Evolutionary conservation across 2,888 invertebrate genomes (phyloP).

Genomic region (Willowsia nigromaculata): DNA sequence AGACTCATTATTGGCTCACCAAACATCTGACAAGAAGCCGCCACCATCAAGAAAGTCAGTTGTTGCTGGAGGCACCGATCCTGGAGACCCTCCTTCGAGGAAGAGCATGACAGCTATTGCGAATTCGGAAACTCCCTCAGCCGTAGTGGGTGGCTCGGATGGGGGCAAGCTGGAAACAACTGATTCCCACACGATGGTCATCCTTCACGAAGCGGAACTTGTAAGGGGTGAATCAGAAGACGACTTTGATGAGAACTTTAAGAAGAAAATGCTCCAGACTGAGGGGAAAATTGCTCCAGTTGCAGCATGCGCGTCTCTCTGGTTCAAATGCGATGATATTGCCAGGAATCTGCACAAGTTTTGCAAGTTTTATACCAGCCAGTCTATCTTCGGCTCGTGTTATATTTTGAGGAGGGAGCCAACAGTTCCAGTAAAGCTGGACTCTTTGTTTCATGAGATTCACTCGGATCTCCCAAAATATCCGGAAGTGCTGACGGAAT

Average conservation of each 20-base stretch:
- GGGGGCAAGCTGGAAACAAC: background rate
- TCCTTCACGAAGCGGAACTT: slow-evolving; percentile 27
- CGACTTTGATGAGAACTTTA: slow-evolving; percentile 24
- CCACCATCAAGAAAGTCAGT: too few species aligned
- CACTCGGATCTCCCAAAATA: slow-evolving; percentile 32
- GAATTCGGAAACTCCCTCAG: background rate
- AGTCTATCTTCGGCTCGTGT: slow-evolving; percentile 61
- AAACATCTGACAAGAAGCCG: too few species aligned
- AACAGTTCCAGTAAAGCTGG: background rate
- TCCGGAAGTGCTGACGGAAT: slow-evolving; percentile 35
- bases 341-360: slow-evolving; percentile 56
- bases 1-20: too few species aligned
- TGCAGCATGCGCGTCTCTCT: slow-evolving; percentile 53
- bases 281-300: slow-evolving; percentile 14
- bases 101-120: too few species aligned
- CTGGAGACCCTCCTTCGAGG: too few species aligned
- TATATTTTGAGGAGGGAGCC: slow-evolving; percentile 58
- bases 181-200: background rate
- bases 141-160: background rate
- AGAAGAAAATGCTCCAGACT: slow-evolving; percentile 1
- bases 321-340: slow-evolving; percentile 63
- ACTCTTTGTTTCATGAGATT: background rate
- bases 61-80: too few species aligned
- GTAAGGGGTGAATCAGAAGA: slow-evolving; percentile 43
- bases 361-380: slow-evolving; percentile 67